These are phyloP conservation scores for Tetragonula carbonaria DNA, from an alignment of 2,888 invertebrate species.

Conservation along the genomic window DNA sequence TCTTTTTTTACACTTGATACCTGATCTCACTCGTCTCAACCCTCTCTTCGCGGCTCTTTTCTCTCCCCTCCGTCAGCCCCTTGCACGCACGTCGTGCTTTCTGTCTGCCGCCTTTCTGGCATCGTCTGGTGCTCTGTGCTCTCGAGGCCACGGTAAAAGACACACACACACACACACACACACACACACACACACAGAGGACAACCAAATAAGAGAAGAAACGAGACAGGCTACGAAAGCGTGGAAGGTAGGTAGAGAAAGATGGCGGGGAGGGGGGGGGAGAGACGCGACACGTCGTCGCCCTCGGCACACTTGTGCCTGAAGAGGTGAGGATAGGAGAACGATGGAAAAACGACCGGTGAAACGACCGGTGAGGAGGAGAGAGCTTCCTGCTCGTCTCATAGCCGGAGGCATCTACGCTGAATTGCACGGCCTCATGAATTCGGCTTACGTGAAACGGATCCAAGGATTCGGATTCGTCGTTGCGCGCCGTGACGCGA, in stretches of 20 bases:
- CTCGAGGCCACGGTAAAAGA: not conserved
- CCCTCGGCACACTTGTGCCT: constrained; percentile 70
- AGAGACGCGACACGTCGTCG: constrained; percentile 52
- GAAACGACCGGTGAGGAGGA: constrained; percentile 5
- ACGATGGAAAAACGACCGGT: constrained; percentile 68
- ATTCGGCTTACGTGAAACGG: constrained; percentile 84
- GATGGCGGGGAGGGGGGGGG: not conserved
- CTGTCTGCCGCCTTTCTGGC: constrained; percentile 3
- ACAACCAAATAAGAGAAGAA: not conserved
- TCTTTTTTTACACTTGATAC: constrained; percentile 80
- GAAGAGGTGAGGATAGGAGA: constrained; percentile 67
- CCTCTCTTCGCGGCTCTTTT: constrained; percentile 55
- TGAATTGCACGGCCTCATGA: constrained; percentile 77
- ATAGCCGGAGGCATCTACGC: constrained; percentile 73
- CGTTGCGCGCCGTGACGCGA: constrained; percentile 28
- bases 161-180: too few species aligned
- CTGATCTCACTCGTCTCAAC: constrained; percentile 78
- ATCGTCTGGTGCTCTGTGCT: not conserved
- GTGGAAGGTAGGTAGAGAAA: constrained; percentile 39
- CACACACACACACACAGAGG: not conserved
- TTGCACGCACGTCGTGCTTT: not conserved
- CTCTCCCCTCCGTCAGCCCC: constrained; percentile 18
- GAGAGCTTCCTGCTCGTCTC: constrained; percentile 51
- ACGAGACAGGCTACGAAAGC: not conserved
- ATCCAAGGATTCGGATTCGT: constrained; percentile 67